Conservation (phyloP, 1,140 invertebrate genomes). For the Goniozus legneri region DNA sequence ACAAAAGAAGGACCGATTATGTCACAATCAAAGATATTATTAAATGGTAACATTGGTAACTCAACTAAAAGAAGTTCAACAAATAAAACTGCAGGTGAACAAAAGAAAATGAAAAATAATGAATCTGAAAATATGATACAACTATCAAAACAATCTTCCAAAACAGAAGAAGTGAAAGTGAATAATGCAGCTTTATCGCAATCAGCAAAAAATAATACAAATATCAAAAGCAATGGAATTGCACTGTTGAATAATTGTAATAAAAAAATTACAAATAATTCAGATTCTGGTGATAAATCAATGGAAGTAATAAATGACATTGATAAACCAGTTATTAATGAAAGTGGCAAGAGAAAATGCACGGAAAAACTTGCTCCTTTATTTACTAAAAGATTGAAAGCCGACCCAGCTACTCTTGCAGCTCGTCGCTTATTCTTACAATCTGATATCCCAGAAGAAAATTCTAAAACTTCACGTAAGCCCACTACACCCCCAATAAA, state of each 20-base stretch:
- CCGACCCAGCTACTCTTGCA: constrained; percentile 30
- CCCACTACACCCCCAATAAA: constrained; percentile 6
- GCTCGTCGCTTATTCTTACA: constrained; percentile 39
- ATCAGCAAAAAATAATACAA: constrained; percentile 1
- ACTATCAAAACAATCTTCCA: background rate
- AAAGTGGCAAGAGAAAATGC: constrained; percentile 21
- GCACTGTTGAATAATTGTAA: background rate
- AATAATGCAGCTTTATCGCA: background rate
- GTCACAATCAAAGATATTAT: too few species aligned
- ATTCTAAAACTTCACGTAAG: constrained; percentile 15
- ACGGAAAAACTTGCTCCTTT: constrained; percentile 47
- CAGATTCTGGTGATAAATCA: constrained; percentile 3
- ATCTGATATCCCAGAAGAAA: constrained; percentile 31
- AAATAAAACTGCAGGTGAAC: background rate
- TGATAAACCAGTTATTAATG: background rate
- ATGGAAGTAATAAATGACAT: constrained; percentile 5
- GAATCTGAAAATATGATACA: background rate
- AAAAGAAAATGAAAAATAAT: background rate
- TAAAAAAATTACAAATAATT: background rate
- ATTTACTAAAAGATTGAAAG: constrained; percentile 43
- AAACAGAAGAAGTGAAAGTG: constrained; percentile 3
- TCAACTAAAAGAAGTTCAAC: background rate
- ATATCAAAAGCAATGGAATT: constrained; percentile 3
- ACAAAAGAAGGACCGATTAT: too few species aligned
- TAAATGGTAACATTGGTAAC: too few species aligned